Evolutionary conservation across 1,140 invertebrate genomes (phyloP), one percentile per base, ranked within the genome.

Genomic region (Drosophila lacertosa): DNA sequence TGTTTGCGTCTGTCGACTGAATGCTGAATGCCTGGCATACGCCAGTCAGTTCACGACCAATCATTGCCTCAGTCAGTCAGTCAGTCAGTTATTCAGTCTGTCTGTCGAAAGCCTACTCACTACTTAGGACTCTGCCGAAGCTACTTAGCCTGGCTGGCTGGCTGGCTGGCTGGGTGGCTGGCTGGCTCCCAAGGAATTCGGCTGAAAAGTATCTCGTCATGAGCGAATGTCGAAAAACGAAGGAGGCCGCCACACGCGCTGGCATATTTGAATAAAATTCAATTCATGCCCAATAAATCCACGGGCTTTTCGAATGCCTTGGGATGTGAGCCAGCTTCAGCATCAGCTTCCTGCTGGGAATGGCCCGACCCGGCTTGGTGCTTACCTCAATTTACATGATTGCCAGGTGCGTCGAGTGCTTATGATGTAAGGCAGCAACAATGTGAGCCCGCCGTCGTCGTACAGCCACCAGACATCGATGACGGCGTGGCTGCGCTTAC

Each of bases 391-490:
- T 92, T 97, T 97, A 88, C 97, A 97, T 63, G 94, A 94, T 44
- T 95, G 93, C 97, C 97, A 99, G 89, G 95, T 95, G 24, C 94
- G 93, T 66, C 97, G 93, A 5, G 96, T 98, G 42, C 95, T 97
- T 53, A 99, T 95, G 44, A 99, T 97, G 84, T 98, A 98, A 0
- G 98, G 96, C 51, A 97, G 91, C 10, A 97, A 92, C 2, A 97
- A 92, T 0, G 96, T 97, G 42, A 97, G 93, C 37, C 96, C 95
- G 93, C 97, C 97, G 91, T 98, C 97, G 92, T 99, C 97, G 91
- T 99, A 99, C 0, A 99, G 92, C 98, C 98, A 99, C 97, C 98
- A 99, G 4, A 99, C 98, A 92, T 99, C 98, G 76, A 99, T 98
- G 2, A 96, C 96, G 18, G 96, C 96, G 59, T 92, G 90, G 76